Evolutionary conservation across 2,113 vertebrate genomes (phyloP), one percentile per base, ranked within the genome.

Genomic region (Oxygymnocypris stewartii): DNA sequence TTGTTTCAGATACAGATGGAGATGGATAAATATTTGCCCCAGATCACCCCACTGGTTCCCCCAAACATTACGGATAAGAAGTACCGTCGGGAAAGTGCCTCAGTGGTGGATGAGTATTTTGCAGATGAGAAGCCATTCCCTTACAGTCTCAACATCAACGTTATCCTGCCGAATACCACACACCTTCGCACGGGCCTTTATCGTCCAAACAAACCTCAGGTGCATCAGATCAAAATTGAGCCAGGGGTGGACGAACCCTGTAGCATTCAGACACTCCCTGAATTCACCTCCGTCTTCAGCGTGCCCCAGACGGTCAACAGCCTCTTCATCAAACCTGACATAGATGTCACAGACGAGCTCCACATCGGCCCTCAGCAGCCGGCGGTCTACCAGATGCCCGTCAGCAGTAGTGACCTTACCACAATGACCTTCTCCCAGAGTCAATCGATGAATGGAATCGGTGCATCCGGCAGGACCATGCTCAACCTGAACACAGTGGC

Each of bases 241-340:
- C 96, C 96, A 0, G 95, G 95, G 13, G 65, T 94, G 59, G 97
- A 97, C 0, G 77, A 94, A 44, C 86, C 94, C 65, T 88, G 94
- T 73, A 87, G 94, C 61, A 91, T 93, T 0, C 96, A 97, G 94
- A 95, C 96, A 1, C 93, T 98, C 42, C 97, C 97, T 0, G 96
- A 97, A 89, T 98, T 98, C 94, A 97, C 96, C 87, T 97, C 96
- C 0, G 96, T 97, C 86, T 98, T 98, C 94, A 98, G 94, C 88
- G 89, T 96, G 88, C 96, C 96, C 0, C 97, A 96, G 61, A 94
- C 94, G 0, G 95, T 94, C 86, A 97, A 94, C 93, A 96, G 92
- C 78, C 94, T 97, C 82, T 97, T 97, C 90, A 93, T 98, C 89
- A 98, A 98, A 87, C 96, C 97, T 20, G 96, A 97, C 89, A 75